These are phyloP conservation scores for Eurystomus gularis DNA, from an alignment of 2,113 vertebrate species.

Conservation along the genomic window DNA sequence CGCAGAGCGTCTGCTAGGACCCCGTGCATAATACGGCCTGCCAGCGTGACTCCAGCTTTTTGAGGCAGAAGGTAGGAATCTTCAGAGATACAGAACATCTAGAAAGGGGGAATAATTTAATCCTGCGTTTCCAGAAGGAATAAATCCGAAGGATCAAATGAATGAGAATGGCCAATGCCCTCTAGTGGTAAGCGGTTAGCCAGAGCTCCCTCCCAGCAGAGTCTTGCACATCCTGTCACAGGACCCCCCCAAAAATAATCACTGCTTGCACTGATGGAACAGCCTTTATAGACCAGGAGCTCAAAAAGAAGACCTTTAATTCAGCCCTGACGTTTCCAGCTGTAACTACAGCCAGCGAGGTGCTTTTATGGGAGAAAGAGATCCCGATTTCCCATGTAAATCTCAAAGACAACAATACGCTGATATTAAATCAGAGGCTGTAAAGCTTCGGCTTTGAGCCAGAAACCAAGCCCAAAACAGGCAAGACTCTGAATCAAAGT, in stretches of 20 bases:
- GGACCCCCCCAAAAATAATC: background rate
- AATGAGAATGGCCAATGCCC: background rate
- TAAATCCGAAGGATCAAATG: background rate
- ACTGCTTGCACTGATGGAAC: background rate
- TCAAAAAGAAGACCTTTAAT: background rate
- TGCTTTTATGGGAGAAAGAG: background rate
- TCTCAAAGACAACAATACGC: background rate
- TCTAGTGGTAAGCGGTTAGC: background rate
- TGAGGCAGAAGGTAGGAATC: background rate
- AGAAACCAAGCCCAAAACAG: background rate
- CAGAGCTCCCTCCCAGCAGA: background rate
- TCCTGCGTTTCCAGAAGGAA: background rate
- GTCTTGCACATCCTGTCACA: background rate
- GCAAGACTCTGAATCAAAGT: background rate
- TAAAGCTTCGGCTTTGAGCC: background rate
- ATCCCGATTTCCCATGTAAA: background rate
- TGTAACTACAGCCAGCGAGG: background rate
- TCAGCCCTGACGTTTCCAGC: background rate
- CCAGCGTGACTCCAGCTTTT: background rate
- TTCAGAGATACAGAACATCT: background rate
- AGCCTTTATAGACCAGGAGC: background rate
- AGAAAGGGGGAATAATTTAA: background rate
- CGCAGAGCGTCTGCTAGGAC: background rate
- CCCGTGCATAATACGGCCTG: background rate
- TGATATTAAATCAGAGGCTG: background rate